Conservation (phyloP, 2,113 vertebrate genomes). For the Tetrao urogallus region DNA sequence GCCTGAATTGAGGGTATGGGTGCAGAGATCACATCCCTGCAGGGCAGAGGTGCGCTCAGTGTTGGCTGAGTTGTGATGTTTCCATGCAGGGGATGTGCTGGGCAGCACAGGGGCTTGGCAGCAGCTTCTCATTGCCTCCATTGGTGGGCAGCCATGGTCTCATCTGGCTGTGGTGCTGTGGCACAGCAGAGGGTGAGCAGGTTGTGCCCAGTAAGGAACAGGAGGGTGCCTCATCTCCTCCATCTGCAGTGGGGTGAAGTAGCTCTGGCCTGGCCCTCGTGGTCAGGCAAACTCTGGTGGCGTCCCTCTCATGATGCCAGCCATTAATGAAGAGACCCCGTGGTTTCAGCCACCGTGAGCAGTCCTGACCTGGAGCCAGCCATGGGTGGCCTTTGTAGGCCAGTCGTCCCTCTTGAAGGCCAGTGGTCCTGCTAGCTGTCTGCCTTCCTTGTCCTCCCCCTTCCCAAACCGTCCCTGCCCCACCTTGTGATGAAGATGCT, state of each 20-base stretch:
- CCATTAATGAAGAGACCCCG: neutral
- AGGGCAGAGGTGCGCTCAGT: neutral
- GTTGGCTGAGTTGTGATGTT: neutral
- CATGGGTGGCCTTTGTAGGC: fast-evolving
- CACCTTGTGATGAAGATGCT: neutral
- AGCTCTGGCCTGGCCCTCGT: neutral
- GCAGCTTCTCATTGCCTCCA: neutral
- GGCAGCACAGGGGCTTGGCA: neutral
- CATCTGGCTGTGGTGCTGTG: too few relatives aligned
- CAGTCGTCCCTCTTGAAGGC: neutral
- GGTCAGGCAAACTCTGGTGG: neutral
- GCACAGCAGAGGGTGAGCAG: neutral
- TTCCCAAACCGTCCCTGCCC: neutral
- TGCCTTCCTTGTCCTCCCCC: fast-evolving
- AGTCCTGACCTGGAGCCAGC: neutral
- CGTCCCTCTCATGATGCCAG: fast-evolving
- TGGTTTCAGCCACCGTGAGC: fast-evolving
- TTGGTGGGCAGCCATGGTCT: neutral
- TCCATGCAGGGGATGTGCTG: neutral
- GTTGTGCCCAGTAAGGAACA: neutral
- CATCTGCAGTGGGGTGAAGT: too few relatives aligned
- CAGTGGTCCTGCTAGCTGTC: neutral
- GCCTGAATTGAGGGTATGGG: fast-evolving
- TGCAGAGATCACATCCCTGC: fast-evolving
- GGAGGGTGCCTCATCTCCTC: neutral